phyloP scores from a whole-genome alignment of 1,140 invertebrate species.

The Limonius californicus region DNA sequence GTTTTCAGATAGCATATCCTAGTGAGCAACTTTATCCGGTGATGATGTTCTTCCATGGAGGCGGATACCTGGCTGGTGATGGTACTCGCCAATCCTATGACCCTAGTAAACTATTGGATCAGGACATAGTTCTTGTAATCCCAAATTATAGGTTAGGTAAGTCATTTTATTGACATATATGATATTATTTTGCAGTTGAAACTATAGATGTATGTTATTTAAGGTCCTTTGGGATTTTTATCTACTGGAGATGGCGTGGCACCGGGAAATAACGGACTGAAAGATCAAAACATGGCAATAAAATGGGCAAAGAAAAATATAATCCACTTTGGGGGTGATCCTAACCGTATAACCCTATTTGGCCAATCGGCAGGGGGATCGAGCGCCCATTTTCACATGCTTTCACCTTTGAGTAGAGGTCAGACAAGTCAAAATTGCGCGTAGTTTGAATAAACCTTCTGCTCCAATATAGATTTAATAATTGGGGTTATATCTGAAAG shows the following conservation, averaged over 20 bases:
- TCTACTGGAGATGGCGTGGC: background rate
- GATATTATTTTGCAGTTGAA: too few relatives aligned
- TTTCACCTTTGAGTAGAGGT: background rate
- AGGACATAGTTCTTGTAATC: conserved; percentile 59
- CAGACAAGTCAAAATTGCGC: too few relatives aligned
- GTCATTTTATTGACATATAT: too few relatives aligned
- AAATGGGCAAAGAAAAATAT: background rate
- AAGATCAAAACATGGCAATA: background rate
- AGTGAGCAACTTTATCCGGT: conserved; percentile 39
- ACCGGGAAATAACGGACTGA: background rate
- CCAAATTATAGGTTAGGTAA: conserved; percentile 61
- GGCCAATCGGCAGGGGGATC: background rate
- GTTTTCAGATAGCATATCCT: too few relatives aligned
- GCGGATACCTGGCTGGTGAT: conserved; percentile 51
- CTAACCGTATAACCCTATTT: background rate
- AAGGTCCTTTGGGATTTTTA: background rate
- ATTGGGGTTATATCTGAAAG: background rate
- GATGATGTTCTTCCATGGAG: conserved; percentile 59
- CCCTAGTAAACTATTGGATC: conserved; percentile 55
- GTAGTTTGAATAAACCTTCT: too few relatives aligned
- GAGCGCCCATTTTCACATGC: background rate
- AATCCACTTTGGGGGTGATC: background rate
- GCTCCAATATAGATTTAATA: too few relatives aligned
- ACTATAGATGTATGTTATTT: background rate
- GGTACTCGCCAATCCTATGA: conserved; percentile 48